These are phyloP conservation scores for Zelostemma sp. DNA, from an alignment of 1,140 invertebrate genomes.

Conservation along the genomic window DNA sequence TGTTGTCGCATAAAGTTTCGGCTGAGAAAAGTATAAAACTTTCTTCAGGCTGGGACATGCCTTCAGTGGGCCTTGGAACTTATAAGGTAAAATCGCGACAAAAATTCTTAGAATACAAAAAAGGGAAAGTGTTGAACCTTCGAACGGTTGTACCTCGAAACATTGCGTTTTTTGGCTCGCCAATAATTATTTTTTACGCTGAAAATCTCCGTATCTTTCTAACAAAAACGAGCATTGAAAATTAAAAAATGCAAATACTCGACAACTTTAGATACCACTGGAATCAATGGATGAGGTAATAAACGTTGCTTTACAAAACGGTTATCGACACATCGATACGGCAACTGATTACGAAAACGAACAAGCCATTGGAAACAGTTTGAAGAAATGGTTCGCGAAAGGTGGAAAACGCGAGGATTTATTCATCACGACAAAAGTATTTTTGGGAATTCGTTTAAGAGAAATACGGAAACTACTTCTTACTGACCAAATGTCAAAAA, in stretches of 20 bases:
- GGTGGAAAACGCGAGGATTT: slow-evolving; percentile 83
- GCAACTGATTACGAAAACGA: slow-evolving; percentile 88
- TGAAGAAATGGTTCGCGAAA: slow-evolving; percentile 80
- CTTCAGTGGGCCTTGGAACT: slow-evolving; percentile 81
- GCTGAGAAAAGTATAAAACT: slow-evolving; percentile 54
- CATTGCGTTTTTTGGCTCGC: too few species aligned
- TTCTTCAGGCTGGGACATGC: slow-evolving; percentile 74
- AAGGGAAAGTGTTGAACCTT: too few species aligned
- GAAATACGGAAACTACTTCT: too few species aligned
- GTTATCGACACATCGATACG: slow-evolving; percentile 86
- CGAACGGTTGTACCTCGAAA: too few species aligned
- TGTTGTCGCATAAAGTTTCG: slow-evolving; percentile 28
- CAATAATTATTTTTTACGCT: too few species aligned
- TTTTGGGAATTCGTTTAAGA: too few species aligned
- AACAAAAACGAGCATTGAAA: too few species aligned
- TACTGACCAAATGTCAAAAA: too few species aligned
- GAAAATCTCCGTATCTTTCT: too few species aligned
- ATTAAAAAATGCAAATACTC: slow-evolving; percentile 75
- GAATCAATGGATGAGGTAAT: too few species aligned
- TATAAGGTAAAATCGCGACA: too few species aligned
- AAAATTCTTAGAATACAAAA: too few species aligned
- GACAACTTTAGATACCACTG: slow-evolving; percentile 76
- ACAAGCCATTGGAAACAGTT: slow-evolving; percentile 80
- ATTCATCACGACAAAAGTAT: slow-evolving; percentile 87
- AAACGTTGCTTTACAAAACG: slow-evolving; percentile 72